A percentile compares a stretch with the other conserved stretches of the same genome.
phyloP scores from a whole-genome alignment of 2,797 vertebrate species.

The Sebastes steindachneri region DNA sequence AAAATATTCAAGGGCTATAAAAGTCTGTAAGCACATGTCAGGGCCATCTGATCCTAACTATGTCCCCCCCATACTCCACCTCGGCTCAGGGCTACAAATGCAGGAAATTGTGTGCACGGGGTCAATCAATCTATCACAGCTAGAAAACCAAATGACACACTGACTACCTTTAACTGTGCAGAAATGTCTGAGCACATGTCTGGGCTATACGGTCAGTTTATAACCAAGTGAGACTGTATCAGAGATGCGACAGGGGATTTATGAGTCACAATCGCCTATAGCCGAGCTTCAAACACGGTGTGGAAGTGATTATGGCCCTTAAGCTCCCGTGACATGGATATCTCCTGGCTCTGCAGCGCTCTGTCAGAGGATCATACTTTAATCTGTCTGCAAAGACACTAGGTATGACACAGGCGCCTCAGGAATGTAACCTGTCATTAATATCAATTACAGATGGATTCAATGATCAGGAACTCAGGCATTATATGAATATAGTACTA shows the following conservation, averaged over 20 bases:
- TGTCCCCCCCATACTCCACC: constrained; percentile 29
- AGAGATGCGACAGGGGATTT: constrained; percentile 58
- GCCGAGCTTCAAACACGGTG: constrained; percentile 69
- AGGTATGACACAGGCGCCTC: constrained; percentile 80
- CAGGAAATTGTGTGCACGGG: constrained; percentile 42
- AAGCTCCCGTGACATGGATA: constrained; percentile 82
- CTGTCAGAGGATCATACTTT: constrained; percentile 79
- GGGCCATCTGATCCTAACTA: constrained; percentile 59
- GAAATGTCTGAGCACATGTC: constrained; percentile 55
- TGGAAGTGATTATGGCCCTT: constrained; percentile 84
- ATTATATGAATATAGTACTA: not conserved
- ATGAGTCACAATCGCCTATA: constrained; percentile 71
- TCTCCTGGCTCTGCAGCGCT: constrained; percentile 71
- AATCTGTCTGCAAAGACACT: constrained; percentile 83
- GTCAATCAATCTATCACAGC: constrained; percentile 57
- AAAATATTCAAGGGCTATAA: constrained; percentile 65
- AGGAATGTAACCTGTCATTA: constrained; percentile 84
- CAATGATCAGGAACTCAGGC: constrained; percentile 54
- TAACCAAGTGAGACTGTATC: constrained; percentile 58
- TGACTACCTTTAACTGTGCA: constrained; percentile 39
- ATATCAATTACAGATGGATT: constrained; percentile 78
- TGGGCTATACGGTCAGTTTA: constrained; percentile 56
- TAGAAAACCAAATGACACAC: constrained; percentile 42
- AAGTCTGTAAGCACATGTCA: constrained; percentile 56
- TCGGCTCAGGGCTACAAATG: constrained; percentile 32